These are phyloP conservation scores for Rhinichthys osculus DNA, from an alignment of 2,797 vertebrate species.

Conservation along the genomic window DNA sequence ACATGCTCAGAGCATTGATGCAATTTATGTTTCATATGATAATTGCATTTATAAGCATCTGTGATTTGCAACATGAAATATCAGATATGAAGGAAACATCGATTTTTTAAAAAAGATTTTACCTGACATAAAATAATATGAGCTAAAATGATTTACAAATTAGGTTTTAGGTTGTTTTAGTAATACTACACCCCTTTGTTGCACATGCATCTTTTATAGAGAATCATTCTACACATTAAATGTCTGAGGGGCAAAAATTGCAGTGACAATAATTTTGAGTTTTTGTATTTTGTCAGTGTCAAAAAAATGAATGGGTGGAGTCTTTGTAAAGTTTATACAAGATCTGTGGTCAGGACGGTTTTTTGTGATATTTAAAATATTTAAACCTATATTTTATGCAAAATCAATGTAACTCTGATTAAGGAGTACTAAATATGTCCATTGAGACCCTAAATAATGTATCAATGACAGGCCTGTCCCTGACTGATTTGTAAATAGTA, in stretches of 20 bases:
- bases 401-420: conserved; percentile 79
- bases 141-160: not conserved
- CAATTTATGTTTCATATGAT: conserved; percentile 7
- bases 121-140: conserved; percentile 12
- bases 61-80: conserved; percentile 7
- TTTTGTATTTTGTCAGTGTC: conserved; percentile 48
- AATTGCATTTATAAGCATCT: conserved; percentile 3
- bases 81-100: not conserved
- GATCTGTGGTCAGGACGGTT: conserved; percentile 75
- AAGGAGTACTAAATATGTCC: conserved; percentile 91
- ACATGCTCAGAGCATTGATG: conserved; percentile 28
- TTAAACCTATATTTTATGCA: conserved; percentile 88
- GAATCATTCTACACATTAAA: conserved; percentile 42
- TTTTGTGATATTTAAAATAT: conserved; percentile 87
- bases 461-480: conserved; percentile 78
- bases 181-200: conserved; percentile 9
- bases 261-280: conserved; percentile 51
- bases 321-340: conserved; percentile 79
- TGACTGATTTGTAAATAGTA: conserved; percentile 84
- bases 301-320: conserved; percentile 58
- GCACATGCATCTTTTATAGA: conserved; percentile 53
- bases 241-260: conserved; percentile 45
- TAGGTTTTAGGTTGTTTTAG: not conserved
- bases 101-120: not conserved
- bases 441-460: conserved; percentile 88